A percentile compares a stretch with the other conserved stretches of the same genome.
phyloP scores from a whole-genome alignment of 2,113 vertebrate species.

The Ageneiosus marmoratus region DNA sequence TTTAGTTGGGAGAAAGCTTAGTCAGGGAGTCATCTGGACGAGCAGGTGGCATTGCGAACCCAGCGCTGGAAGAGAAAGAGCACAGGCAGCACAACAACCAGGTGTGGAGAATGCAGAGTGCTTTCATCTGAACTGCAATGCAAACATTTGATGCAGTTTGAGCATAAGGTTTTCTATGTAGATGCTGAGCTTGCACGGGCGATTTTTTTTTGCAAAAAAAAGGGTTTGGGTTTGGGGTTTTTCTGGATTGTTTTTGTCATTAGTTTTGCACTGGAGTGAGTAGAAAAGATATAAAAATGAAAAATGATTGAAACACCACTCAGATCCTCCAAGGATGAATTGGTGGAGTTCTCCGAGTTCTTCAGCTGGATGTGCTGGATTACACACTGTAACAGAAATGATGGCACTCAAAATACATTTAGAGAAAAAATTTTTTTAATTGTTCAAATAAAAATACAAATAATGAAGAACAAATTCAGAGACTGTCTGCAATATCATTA shows the following conservation, averaged over 20 bases:
- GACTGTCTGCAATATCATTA: too few relatives aligned
- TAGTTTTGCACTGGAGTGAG: neutral
- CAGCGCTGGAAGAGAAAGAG: neutral
- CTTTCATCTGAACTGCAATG: neutral
- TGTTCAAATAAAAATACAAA: too few relatives aligned
- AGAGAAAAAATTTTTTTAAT: too few relatives aligned
- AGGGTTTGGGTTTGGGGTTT: neutral
- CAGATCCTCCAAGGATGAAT: neutral
- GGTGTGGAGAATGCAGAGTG: neutral
- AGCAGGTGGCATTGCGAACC: slow-evolving; percentile 22
- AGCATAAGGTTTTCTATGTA: neutral
- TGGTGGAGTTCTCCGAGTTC: neutral
- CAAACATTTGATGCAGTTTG: neutral
- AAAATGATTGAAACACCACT: neutral
- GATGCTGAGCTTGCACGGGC: neutral
- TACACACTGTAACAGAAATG: neutral
- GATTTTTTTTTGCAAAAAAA: neutral
- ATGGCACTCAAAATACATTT: neutral
- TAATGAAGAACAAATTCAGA: too few relatives aligned
- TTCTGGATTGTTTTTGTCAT: neutral
- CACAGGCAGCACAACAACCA: neutral
- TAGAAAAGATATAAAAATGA: neutral
- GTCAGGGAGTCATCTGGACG: slow-evolving; percentile 25
- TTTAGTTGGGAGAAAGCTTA: neutral
- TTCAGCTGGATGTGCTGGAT: neutral